Percentiles rank a stretch among this genome's conserved stretches.
Conservation (phyloP, 2,888 invertebrate species). For the Patella pellucida region DNA sequence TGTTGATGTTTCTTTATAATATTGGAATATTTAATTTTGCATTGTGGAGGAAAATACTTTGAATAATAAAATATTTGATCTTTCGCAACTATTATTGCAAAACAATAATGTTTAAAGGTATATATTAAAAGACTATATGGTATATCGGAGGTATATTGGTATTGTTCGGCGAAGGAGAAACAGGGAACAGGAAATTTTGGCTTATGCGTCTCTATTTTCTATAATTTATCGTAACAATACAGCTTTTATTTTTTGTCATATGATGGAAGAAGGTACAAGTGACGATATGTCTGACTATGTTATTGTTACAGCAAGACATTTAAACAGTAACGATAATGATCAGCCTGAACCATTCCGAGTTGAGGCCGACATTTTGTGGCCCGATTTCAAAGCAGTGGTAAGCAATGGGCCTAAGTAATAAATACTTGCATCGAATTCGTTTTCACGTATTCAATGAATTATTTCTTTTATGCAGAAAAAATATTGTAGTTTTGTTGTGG, state of each 20-base stretch:
- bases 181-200: background rate
- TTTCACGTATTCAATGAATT: too few relatives aligned
- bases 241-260: background rate
- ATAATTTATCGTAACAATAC: background rate
- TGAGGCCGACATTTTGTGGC: constrained; percentile 18
- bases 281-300: background rate
- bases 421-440: too few relatives aligned
- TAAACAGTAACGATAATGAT: constrained; percentile 20
- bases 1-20: background rate
- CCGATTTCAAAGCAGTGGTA: constrained; percentile 29
- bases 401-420: background rate
- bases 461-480: too few relatives aligned
- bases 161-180: background rate
- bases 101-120: background rate
- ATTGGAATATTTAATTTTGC: background rate
- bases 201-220: background rate
- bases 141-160: background rate
- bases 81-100: too few relatives aligned
- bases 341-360: constrained; percentile 38
- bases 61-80: too few relatives aligned
- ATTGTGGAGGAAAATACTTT: too few relatives aligned
- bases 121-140: background rate
- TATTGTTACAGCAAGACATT: background rate
- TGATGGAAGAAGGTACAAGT: background rate
- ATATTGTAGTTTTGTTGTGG: too few relatives aligned